phyloP scores from a whole-genome alignment of 1,140 invertebrate genomes.

The Drosophila ironensis region DNA sequence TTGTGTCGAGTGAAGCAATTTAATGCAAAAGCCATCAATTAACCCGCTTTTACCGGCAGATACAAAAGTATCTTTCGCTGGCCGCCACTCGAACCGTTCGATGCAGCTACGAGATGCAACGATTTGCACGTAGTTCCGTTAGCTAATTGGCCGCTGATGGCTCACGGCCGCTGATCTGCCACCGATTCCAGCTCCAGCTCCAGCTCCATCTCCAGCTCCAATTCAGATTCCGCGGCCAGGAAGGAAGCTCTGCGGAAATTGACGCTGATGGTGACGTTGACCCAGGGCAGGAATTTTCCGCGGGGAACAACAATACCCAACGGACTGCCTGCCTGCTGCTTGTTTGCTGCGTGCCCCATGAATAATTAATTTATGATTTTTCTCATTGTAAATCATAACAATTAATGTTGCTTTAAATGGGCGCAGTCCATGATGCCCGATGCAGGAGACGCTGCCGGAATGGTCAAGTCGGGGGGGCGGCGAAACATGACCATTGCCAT shows the following conservation, averaged over 20 bases:
- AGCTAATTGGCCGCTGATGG: conserved; percentile 68
- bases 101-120: conserved; percentile 37
- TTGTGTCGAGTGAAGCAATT: conserved; percentile 71
- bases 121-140: conserved; percentile 80
- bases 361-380: conserved; percentile 76
- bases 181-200: neutral
- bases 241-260: conserved; percentile 42
- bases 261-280: conserved; percentile 27
- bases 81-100: conserved; percentile 20
- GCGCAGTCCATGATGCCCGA: neutral
- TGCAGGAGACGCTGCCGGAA: neutral
- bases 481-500: conserved; percentile 35
- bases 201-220: neutral
- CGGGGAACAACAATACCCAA: neutral
- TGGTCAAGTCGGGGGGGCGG: neutral
- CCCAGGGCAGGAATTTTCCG: conserved; percentile 24
- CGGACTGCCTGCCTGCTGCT: neutral
- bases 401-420: conserved; percentile 70
- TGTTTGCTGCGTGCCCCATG: conserved; percentile 39
- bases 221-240: conserved; percentile 12
- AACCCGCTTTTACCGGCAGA: conserved; percentile 67
- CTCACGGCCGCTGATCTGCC: conserved; percentile 15
- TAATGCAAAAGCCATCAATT: conserved; percentile 81
- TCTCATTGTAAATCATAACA: conserved; percentile 80
- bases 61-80: conserved; percentile 32